Base-by-base conservation (phyloP, 2,888 invertebrate genomes). In the Calliopum simillimum region DNA sequence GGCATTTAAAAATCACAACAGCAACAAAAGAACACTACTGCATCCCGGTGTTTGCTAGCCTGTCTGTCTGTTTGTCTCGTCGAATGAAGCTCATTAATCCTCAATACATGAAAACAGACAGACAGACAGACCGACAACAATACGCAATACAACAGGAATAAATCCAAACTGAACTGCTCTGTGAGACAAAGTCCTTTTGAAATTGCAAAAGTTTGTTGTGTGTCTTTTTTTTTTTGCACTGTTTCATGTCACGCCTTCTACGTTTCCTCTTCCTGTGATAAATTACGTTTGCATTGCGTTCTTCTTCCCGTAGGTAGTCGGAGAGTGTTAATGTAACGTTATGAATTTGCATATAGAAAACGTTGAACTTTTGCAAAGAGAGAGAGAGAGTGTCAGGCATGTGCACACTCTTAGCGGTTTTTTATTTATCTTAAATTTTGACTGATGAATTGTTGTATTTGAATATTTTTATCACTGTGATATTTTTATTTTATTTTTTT, bases 71-170 rank as follows among this genome's bases (percentile, higher is more conserved):
- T 59, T 56, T 56, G 33, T 58, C 59, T 41, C 59, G 33, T 33
- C 33, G 67, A 58, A 55, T 59, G 59, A 23, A 59, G 59, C 67
- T 59, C 67, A 67, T 67, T 67, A 67, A 67, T 67, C 59, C 67
- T 59, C 49, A 46, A 59, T 67, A 59, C 58, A 49, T 43, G 21
- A 46, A 55, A 63, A 23, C 33, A 63, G 16, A n/a, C 46, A 44
- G 25, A 8, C 13, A 65, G 53, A n/a, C n/a, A n/a, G n/a, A n/a
- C n/a, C n/a, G n/a, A n/a, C 33, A 33, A 33, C 33, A 33, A 33
- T 33, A 33, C 33, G 33, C n/a, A n/a, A 33, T 4, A 33, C 33
- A 33, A 33, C 33, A 33, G 33, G 33, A 33, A 33, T 33, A 33
- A 33, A 33, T 33, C 33, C 8, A 8, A 33, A 33, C 33, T 33